A percentile compares a stretch with the other conserved stretches of the same genome.
Conservation (phyloP, 2,888 invertebrate species). For the Argyra leucocephala region DNA sequence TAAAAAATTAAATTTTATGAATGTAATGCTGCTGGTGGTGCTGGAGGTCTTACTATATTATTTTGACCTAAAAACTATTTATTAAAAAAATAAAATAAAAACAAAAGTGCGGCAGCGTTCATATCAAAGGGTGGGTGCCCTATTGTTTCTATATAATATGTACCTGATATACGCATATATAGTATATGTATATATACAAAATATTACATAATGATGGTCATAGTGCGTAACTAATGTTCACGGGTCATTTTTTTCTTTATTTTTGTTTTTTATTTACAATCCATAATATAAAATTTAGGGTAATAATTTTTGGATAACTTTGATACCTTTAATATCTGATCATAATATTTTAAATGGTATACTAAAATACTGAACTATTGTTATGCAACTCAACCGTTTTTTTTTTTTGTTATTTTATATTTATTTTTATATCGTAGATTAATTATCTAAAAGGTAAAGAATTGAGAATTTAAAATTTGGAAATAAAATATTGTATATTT, state of each 20-base stretch:
- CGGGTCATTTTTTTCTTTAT: not conserved
- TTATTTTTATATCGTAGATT: not conserved
- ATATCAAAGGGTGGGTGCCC: conserved; percentile 2
- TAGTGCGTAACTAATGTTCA: conserved; percentile 3
- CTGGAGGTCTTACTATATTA: not conserved
- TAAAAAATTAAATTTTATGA: not conserved
- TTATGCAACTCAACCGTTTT: too few species aligned
- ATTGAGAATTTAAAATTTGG: not conserved
- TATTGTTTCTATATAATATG: not conserved
- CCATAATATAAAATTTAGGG: not conserved
- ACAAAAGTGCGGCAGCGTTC: not conserved
- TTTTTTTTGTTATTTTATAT: not conserved
- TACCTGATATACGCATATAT: too few species aligned
- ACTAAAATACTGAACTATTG: not conserved
- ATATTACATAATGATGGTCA: not conserved
- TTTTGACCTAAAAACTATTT: too few species aligned
- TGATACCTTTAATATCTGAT: not conserved
- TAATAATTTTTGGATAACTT: not conserved
- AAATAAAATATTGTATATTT: not conserved
- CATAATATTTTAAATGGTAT: too few species aligned
- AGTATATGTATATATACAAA: too few species aligned
- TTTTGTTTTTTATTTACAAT: not conserved
- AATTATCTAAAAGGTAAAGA: not conserved
- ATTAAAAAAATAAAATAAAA: too few species aligned
- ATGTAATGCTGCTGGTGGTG: not conserved